Percentiles rank a stretch among this genome's conserved stretches.
phyloP scores from a whole-genome alignment of 2,888 invertebrate genomes.

The Meloe dianella region DNA sequence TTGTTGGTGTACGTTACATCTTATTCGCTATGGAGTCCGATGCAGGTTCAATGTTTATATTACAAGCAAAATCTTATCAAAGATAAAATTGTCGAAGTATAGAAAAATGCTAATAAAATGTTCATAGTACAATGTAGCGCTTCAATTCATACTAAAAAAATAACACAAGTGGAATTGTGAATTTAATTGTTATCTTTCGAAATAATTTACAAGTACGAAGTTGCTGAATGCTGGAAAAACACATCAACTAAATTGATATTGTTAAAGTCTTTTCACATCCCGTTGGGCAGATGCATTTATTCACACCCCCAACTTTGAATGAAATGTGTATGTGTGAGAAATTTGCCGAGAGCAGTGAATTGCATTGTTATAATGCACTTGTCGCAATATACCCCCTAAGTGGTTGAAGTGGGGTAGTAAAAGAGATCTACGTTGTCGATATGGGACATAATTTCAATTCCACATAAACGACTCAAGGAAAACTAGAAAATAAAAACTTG shows the following conservation, averaged over 20 bases:
- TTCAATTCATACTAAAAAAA: neutral
- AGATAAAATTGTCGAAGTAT: slow-evolving; percentile 40
- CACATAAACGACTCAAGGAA: neutral
- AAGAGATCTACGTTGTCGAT: neutral
- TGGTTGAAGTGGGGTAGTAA: neutral
- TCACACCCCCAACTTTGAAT: slow-evolving; percentile 44
- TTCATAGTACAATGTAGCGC: neutral
- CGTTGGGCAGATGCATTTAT: slow-evolving; percentile 41
- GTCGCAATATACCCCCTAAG: slow-evolving; percentile 35
- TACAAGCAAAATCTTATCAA: slow-evolving; percentile 46
- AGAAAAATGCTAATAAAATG: neutral
- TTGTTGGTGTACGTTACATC: slow-evolving; percentile 53
- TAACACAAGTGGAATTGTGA: neutral
- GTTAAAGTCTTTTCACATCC: slow-evolving; percentile 21
- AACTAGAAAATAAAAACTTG: neutral
- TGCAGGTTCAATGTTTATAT: slow-evolving; percentile 46
- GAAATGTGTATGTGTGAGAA: slow-evolving; percentile 44
- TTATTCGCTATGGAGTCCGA: slow-evolving; percentile 46
- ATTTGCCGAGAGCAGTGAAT: slow-evolving; percentile 42
- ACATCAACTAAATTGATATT: slow-evolving; percentile 24
- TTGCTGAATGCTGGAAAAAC: slow-evolving; percentile 2
- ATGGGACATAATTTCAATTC: neutral
- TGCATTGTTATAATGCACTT: slow-evolving; percentile 47
- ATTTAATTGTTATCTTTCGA: neutral
- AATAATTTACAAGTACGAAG: too few species aligned